Evolutionary conservation across 2,113 vertebrate genomes (phyloP), one percentile per base, ranked within the genome.

Genomic region (Puffinus mauretanicus): DNA sequence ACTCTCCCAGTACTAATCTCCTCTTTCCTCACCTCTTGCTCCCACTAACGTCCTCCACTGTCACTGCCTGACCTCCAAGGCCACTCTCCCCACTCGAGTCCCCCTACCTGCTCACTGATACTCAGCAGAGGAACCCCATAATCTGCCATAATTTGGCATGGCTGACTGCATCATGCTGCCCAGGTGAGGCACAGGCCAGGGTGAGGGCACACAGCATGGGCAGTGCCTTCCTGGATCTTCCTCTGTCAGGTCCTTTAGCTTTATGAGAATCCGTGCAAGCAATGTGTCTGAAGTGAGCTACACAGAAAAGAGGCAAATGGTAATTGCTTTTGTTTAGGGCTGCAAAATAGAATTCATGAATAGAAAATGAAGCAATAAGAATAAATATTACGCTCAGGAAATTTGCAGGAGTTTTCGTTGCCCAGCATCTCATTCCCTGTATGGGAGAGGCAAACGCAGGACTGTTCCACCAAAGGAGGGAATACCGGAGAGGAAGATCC

Each of bases 281-380:
- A 76, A 76, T 17, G 44, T 38, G 29, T 62, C 91, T 75, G 42
- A 86, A 94, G 51, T n/a, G 22, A 91, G 57, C 47, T 82, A 69
- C 26, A 36, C 9, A 62, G 66, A 80, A 86, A 86, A 89, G 40
- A 89, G 16, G 70, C 20, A 93, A 94, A 86, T 2, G 3, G 55
- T 64, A 92, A 95, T 60, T 85, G 88, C 84, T 84, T 96, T 95
- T 96, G 80, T 96, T 95, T 93, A 93, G 65, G 62, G 65, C 36
- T 94, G 78, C 58, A 87, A 95, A 93, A 87, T 7, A 76, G 83
- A 97, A 92, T 91, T 84, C 65, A 76, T 95, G 51, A 96, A 80
- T 72, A 93, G 71, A 93, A 97, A 90, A 94, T 82, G 82, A 96
- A 97, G 88, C 44, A 55, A 49, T 82, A 86, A 92, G 62, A 85